Percentiles rank a stretch among this genome's conserved stretches.
Evolutionary conservation across 2,113 vertebrate species (phyloP).

Genomic region (Ellobius talpinus): DNA sequence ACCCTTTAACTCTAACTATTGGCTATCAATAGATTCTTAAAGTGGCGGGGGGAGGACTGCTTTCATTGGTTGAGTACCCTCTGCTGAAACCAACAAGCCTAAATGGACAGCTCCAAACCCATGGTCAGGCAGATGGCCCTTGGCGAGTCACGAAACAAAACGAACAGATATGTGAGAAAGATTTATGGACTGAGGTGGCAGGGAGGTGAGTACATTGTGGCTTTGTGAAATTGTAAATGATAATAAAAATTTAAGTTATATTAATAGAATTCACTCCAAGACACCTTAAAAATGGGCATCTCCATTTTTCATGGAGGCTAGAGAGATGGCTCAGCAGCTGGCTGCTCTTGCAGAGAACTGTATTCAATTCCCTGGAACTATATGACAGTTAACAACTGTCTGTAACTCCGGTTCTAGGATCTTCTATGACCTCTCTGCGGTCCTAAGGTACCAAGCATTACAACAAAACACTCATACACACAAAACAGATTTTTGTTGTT

Average conservation of each 20-base stretch:
- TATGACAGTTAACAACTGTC: not conserved
- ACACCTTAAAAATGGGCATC: not conserved
- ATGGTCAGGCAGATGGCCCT: not conserved
- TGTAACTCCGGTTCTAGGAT: not conserved
- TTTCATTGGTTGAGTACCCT: not conserved
- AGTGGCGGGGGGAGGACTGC: too few relatives aligned
- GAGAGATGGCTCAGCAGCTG: not conserved
- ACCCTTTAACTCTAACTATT: not conserved
- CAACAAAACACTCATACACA: not conserved
- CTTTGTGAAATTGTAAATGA: not conserved
- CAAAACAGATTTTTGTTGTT: not conserved
- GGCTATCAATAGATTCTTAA: not conserved
- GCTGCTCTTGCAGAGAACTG: not conserved
- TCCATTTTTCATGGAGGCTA: not conserved
- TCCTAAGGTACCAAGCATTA: not conserved
- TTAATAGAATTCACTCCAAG: not conserved
- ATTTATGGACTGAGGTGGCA: not conserved
- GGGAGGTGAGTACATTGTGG: not conserved
- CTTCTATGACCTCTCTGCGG: too few relatives aligned
- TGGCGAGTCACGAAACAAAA: not conserved
- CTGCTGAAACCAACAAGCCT: not conserved
- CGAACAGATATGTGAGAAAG: not conserved
- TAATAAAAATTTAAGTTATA: not conserved
- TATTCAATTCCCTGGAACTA: not conserved
- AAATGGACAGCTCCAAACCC: not conserved